Evolutionary conservation across 2,113 vertebrate genomes (phyloP), one percentile per base, ranked within the genome.

Genomic region (Silurus asotus): DNA sequence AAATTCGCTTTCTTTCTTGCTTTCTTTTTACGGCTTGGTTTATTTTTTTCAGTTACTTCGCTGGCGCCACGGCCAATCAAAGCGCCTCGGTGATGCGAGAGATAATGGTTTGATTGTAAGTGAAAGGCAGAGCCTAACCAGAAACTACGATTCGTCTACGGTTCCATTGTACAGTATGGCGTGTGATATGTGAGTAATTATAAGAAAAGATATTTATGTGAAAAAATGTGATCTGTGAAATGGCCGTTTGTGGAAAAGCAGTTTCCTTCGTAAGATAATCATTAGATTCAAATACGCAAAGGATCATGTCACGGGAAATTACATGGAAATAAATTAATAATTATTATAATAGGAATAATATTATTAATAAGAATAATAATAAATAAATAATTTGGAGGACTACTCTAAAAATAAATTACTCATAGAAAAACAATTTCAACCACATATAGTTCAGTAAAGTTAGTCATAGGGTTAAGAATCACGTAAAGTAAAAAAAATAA

Each of bases 1-100:
- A 81, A 83, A 88, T 87, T 80, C 88, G 88, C 86, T 53, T 91
- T 92, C 90, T 92, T 89, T 91, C 59, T 8, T 37, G 28, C 28
- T 37, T 56, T 13, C 8, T 56, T 37, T 37, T 37, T 37, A 37
- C 2, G 37, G 37, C 37, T 37, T 37, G 37, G 1, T 37, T 37
- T 37, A 3, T n/a, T 75, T 14, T 48, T 58, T 88, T 88, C 72
- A 85, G 93, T 91, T 84, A 89, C 90, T 89, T n/a, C 19, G 80
- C 37, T 83, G 84, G 90, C 81, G 45, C 84, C 84, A 75, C 1
- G 77, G 58, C 55, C 65, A 81, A 86, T 81, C 55, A 55, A 58
- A 77, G 48, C 15, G 15, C 67, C 23, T 80, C 28, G 9, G 19
- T 76, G 69, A 76, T 65, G 85, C 15, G 23, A 61, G 45, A 72